A percentile compares a stretch with the other conserved stretches of the same genome.
Conservation (phyloP, 2,113 vertebrate species). For the Sitta europaea region DNA sequence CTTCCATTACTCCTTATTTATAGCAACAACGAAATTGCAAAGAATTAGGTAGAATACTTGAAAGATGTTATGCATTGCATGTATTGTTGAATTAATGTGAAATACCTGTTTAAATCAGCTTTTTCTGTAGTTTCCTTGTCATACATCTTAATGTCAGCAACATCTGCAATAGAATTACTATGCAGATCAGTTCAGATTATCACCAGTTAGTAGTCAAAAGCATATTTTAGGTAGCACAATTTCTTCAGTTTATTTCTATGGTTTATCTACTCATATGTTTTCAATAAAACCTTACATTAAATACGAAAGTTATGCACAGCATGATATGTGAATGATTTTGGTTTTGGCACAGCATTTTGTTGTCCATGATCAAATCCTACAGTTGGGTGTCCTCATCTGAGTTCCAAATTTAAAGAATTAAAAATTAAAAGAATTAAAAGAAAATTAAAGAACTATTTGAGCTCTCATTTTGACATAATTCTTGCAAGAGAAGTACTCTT, state of each 20-base stretch:
- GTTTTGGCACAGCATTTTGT: background rate
- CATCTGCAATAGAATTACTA: slow-evolving; percentile 67
- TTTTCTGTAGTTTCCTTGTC: slow-evolving; percentile 52
- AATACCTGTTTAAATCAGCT: slow-evolving; percentile 64
- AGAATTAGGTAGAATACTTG: slow-evolving; percentile 19
- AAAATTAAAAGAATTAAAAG: too few relatives aligned
- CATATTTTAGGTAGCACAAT: slow-evolving; percentile 26
- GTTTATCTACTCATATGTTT: slow-evolving; percentile 44
- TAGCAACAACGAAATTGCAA: slow-evolving; percentile 60
- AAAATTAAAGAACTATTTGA: too few relatives aligned
- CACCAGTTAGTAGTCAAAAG: slow-evolving; percentile 61
- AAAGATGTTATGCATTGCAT: slow-evolving; percentile 54
- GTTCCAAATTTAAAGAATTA: too few relatives aligned
- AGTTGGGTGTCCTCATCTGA: background rate
- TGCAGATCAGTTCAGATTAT: slow-evolving; percentile 65
- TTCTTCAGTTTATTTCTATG: slow-evolving; percentile 40
- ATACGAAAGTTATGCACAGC: background rate
- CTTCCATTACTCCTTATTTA: slow-evolving; percentile 68
- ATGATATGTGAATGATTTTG: background rate
- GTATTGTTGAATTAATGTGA: slow-evolving; percentile 55
- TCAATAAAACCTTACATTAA: slow-evolving; percentile 51
- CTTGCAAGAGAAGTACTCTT: background rate
- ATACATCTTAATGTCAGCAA: slow-evolving; percentile 68
- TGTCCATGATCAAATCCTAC: background rate
- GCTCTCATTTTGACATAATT: background rate